Percentiles rank a stretch among this genome's conserved stretches.
Conservation (phyloP, 2,888 invertebrate species). For the Chloroclystis v-ata region DNA sequence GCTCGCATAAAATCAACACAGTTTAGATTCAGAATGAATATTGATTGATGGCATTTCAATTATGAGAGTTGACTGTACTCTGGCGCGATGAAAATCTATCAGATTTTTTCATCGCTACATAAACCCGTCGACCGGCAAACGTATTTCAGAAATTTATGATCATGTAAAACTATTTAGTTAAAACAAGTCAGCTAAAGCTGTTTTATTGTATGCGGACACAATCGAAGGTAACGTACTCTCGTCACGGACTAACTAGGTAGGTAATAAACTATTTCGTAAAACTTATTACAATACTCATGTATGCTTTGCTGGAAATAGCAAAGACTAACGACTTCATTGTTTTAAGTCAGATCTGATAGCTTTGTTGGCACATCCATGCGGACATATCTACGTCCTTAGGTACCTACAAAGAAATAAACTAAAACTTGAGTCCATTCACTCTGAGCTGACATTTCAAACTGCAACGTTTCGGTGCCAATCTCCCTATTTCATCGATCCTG, state of each 20-base stretch:
- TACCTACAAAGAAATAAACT: conserved; percentile 61
- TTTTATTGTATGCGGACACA: conserved; percentile 17
- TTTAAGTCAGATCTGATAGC: conserved; percentile 52
- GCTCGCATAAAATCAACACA: conserved; percentile 31
- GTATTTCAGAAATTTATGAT: conserved; percentile 23
- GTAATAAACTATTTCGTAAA: conserved; percentile 15
- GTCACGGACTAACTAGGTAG: conserved; percentile 6
- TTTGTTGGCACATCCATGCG: conserved; percentile 69
- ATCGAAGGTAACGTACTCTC: conserved; percentile 14
- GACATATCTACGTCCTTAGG: conserved; percentile 53
- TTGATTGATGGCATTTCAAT: conserved; percentile 36
- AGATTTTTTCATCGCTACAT: conserved; percentile 27
- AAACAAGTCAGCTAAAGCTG: conserved; percentile 6
- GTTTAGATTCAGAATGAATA: conserved; percentile 34
- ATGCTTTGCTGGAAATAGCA: conserved; percentile 42
- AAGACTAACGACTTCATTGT: conserved; percentile 53
- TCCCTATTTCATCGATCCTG: conserved; percentile 47
- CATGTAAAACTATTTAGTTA: conserved; percentile 20
- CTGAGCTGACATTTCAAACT: conserved; percentile 69
- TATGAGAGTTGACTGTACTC: conserved; percentile 28
- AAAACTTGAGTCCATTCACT: conserved; percentile 73
- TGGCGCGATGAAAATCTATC: conserved; percentile 23
- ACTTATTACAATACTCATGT: conserved; percentile 11
- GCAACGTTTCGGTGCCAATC: conserved; percentile 59
- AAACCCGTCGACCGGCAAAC: conserved; percentile 28